phyloP scores from a whole-genome alignment of 2,888 invertebrate species.

The Zygothrica quintamaculata region DNA sequence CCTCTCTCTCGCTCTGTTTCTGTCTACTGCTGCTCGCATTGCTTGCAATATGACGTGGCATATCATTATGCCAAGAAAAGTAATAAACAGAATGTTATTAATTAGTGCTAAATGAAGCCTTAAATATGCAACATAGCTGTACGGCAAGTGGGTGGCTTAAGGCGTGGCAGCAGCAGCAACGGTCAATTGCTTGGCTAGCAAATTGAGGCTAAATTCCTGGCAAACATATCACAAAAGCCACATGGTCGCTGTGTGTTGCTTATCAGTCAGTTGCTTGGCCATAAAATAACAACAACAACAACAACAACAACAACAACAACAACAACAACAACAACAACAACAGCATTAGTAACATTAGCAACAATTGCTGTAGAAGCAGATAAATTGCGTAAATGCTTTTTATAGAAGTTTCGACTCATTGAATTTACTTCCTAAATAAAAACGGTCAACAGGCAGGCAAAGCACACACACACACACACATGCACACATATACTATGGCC shows the following conservation, averaged over 20 bases:
- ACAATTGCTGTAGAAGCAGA: conserved; percentile 21
- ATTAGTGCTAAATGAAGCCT: too few species aligned
- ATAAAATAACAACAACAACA: conserved; percentile 29
- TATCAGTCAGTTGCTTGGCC: conserved; percentile 38
- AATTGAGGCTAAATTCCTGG: conserved; percentile 11
- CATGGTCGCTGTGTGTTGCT: conserved; percentile 28
- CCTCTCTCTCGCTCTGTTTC: too few species aligned
- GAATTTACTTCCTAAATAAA: conserved; percentile 41
- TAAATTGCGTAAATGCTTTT: conserved; percentile 56
- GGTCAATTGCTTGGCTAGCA: too few species aligned
- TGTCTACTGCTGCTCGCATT: too few species aligned
- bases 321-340: conserved; percentile 7
- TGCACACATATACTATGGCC: conserved; percentile 4
- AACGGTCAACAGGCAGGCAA: conserved; percentile 21
- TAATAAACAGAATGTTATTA: too few species aligned
- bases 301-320: conserved; percentile 24
- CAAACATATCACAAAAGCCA: conserved; percentile 33
- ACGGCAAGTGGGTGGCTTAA: not conserved
- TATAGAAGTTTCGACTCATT: conserved; percentile 55
- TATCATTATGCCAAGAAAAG: not conserved
- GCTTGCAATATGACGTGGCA: not conserved
- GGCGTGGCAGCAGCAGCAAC: not conserved
- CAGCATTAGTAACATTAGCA: conserved; percentile 7
- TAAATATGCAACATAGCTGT: not conserved
- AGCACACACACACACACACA: conserved; percentile 5